Percentiles rank a stretch among this genome's conserved stretches.
Conservation (phyloP, 2,797 vertebrate genomes). For the Characodon lateralis region DNA sequence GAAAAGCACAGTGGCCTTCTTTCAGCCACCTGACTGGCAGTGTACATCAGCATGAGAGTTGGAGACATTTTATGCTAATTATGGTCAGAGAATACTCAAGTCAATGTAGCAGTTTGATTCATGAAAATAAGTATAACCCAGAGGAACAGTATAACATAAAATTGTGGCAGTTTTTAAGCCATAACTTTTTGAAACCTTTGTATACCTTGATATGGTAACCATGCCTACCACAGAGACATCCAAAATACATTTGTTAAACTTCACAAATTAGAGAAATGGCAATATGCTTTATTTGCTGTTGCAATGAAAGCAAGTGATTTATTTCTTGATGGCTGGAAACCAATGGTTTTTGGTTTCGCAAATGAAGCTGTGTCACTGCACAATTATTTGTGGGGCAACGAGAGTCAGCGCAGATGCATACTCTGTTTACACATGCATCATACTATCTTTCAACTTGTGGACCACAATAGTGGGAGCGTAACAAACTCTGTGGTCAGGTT, state of each 20-base stretch:
- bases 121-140: neutral
- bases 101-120: neutral
- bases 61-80: neutral
- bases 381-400: constrained; percentile 40
- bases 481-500: constrained; percentile 50
- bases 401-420: constrained; percentile 20
- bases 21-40: constrained; percentile 1
- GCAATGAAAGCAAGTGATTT: constrained; percentile 22
- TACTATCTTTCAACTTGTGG: constrained; percentile 47
- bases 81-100: neutral
- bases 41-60: neutral
- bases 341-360: constrained; percentile 47
- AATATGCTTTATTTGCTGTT: neutral
- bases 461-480: constrained; percentile 26
- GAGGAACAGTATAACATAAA: neutral
- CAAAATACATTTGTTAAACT: constrained; percentile 1
- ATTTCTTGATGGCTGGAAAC: constrained; percentile 23
- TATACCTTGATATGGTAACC: neutral
- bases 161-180: neutral
- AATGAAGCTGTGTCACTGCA: constrained; percentile 30
- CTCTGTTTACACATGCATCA: constrained; percentile 22
- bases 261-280: neutral
- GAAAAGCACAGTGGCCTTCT: neutral
- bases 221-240: constrained; percentile 1
- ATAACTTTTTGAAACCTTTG: neutral